phyloP scores from a whole-genome alignment of 1,140 invertebrate species.

The Drosophila sechellia region DNA sequence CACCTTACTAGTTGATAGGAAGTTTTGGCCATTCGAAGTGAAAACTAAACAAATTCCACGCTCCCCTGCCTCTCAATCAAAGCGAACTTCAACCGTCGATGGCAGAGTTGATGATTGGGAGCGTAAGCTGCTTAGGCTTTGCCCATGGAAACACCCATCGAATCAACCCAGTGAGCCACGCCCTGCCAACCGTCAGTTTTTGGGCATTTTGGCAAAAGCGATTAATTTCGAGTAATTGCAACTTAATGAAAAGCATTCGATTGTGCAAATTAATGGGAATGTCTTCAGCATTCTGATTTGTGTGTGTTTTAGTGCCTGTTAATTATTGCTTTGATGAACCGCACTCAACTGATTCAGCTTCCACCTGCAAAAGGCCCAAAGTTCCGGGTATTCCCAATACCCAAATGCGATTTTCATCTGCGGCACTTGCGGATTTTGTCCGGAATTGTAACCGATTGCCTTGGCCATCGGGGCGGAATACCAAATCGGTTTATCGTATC shows the following conservation, averaged over 20 bases:
- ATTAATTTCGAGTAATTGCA: conserved; percentile 74
- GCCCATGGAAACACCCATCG: background rate
- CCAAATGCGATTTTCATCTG: conserved; percentile 16
- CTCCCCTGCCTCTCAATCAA: conserved; percentile 35
- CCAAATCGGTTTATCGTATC: conserved; percentile 31
- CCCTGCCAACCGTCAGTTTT: conserved; percentile 10
- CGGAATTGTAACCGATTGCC: conserved; percentile 32
- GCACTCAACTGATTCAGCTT: conserved; percentile 18
- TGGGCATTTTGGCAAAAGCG: conserved; percentile 50
- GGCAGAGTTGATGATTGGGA: conserved; percentile 20
- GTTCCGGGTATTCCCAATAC: background rate
- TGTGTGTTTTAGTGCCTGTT: conserved; percentile 50
- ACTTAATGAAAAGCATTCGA: conserved; percentile 79
- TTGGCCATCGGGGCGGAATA: conserved; percentile 19
- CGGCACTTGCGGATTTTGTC: conserved; percentile 19
- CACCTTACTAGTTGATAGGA: background rate
- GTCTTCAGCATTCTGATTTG: conserved; percentile 51
- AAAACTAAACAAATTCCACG: conserved; percentile 48
- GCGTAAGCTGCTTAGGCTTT: conserved; percentile 34
- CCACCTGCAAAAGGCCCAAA: conserved; percentile 20
- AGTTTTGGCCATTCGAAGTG: background rate
- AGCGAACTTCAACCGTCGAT: conserved; percentile 27
- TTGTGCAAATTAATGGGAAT: conserved; percentile 75
- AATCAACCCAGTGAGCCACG: background rate
- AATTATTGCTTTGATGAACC: conserved; percentile 51